These are phyloP conservation scores for Drosophila ironensis DNA, from an alignment of 1,140 invertebrate species.

Conservation along the genomic window DNA sequence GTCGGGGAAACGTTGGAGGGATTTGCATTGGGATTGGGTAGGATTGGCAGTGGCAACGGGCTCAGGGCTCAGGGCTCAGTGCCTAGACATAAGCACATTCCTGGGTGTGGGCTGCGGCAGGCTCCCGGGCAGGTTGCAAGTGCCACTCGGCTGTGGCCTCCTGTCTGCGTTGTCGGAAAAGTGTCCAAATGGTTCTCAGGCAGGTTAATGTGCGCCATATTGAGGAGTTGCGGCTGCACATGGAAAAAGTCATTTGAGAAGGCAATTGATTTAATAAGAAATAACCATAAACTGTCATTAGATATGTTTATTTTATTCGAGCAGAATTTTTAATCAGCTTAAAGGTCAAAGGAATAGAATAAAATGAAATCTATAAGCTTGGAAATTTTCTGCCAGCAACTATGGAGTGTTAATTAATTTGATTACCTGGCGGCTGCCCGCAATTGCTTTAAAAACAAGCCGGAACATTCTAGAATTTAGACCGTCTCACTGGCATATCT, in stretches of 20 bases:
- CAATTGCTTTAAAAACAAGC: slow-evolving; percentile 26
- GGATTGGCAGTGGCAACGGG: no score
- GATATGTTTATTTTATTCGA: no score
- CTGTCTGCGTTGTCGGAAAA: slow-evolving; percentile 9
- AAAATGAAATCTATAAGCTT: no score
- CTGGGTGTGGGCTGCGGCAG: slow-evolving; percentile 7
- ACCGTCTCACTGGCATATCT: slow-evolving; percentile 26
- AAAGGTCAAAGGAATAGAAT: no score
- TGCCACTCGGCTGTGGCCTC: slow-evolving; percentile 14
- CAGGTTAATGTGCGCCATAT: slow-evolving; percentile 12
- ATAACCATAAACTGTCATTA: no score
- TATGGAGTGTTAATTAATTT: slow-evolving; percentile 39
- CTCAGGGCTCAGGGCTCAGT: slow-evolving; percentile 58
- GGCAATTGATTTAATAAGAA: no score
- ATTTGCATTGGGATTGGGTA: background rate
- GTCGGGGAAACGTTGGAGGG: slow-evolving; percentile 1
- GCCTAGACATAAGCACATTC: slow-evolving; percentile 50
- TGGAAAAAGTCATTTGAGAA: background rate
- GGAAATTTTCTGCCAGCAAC: no score
- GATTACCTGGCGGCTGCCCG: background rate
- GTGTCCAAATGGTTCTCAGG: slow-evolving; percentile 35
- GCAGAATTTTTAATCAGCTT: no score
- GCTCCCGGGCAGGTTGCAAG: slow-evolving; percentile 16
- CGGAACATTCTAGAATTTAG: slow-evolving; percentile 54
- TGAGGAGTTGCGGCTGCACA: background rate